Evolutionary conservation across 2,113 vertebrate genomes (phyloP).

Genomic region (Todiramphus saurophagus): DNA sequence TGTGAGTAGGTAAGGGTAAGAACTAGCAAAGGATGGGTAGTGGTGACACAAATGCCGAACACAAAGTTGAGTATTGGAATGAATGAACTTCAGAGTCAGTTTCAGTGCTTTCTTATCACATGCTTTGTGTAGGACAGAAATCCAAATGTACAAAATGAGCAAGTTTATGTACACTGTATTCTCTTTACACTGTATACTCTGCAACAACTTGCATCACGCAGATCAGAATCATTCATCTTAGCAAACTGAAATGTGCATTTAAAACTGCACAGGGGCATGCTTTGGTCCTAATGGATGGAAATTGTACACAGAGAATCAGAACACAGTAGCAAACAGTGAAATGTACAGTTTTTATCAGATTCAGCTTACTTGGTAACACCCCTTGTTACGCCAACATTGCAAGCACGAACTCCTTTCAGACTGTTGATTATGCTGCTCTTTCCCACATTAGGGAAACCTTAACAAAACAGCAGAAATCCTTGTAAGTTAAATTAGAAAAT

Average conservation of each 20-base stretch:
- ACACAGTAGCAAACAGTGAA: not conserved
- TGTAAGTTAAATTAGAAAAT: not conserved
- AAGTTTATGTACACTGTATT: not conserved
- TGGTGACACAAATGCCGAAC: not conserved
- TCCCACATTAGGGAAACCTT: conserved; percentile 95
- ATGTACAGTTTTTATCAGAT: not conserved
- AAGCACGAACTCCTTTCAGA: conserved; percentile 82
- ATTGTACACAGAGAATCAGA: not conserved
- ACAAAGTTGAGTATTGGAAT: conserved; percentile 81
- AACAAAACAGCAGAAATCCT: not conserved
- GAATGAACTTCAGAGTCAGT: conserved; percentile 73
- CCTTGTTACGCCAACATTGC: conserved; percentile 81
- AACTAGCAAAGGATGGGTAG: not conserved
- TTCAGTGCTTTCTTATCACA: conserved; percentile 70
- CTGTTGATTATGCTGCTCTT: conserved; percentile 98
- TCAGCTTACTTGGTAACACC: conserved; percentile 88
- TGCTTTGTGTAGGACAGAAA: conserved; percentile 50
- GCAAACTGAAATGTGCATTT: not conserved
- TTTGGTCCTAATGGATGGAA: not conserved
- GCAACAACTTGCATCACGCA: not conserved
- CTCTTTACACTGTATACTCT: not conserved
- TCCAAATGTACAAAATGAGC: not conserved
- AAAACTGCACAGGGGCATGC: not conserved
- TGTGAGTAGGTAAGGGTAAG: not conserved
- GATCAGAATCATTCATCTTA: not conserved